Evolutionary conservation across 2,797 vertebrate genomes (phyloP).

Genomic region (Acanthurus lineatus): DNA sequence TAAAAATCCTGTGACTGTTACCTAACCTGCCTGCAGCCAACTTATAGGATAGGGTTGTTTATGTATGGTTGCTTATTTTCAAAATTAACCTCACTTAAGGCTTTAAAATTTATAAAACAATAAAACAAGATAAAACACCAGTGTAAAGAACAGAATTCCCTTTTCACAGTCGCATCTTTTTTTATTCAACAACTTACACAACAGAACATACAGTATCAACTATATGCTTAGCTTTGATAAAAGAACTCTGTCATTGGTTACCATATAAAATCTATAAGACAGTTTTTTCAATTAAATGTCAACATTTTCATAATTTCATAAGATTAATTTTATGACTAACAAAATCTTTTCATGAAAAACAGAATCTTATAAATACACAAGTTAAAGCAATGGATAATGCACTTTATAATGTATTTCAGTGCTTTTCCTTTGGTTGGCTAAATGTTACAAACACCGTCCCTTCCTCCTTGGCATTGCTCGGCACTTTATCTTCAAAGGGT

Average conservation of each 20-base stretch:
- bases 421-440: slow-evolving; percentile 75
- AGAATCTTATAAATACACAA: slow-evolving; percentile 68
- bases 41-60: background rate
- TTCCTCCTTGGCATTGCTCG: slow-evolving; percentile 77
- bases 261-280: slow-evolving; percentile 79
- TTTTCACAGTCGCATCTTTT: slow-evolving; percentile 10
- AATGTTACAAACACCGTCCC: slow-evolving; percentile 85
- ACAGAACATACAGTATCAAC: slow-evolving; percentile 56
- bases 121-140: no score
- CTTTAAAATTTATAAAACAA: background rate
- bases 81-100: background rate
- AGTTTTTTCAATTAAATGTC: slow-evolving; percentile 53
- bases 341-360: slow-evolving; percentile 59
- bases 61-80: background rate
- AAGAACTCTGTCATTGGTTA: slow-evolving; percentile 67
- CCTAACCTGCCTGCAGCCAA: background rate
- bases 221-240: slow-evolving; percentile 64
- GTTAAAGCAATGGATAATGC: slow-evolving; percentile 22
- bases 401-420: slow-evolving; percentile 48
- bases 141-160: slow-evolving; percentile 14
- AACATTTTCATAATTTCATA: slow-evolving; percentile 58
- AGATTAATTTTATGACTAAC: slow-evolving; percentile 55
- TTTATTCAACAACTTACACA: slow-evolving; percentile 76
- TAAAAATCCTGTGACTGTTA: background rate
- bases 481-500: slow-evolving; percentile 75